phyloP scores from a whole-genome alignment of 2,888 invertebrate genomes.

The Aphodius granarius region DNA sequence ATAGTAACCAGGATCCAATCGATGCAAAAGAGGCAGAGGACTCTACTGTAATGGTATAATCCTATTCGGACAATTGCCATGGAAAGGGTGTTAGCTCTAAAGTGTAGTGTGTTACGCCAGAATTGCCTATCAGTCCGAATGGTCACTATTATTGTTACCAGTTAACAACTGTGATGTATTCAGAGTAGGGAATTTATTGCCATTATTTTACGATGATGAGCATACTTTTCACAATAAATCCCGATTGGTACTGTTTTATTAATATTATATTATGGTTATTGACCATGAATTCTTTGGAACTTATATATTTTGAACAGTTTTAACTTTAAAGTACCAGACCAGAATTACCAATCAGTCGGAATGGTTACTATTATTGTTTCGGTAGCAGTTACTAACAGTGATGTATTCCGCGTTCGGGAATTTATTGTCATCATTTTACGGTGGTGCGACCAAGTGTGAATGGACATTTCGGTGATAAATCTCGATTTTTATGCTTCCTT shows the following conservation, averaged over 20 bases:
- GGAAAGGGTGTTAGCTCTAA: conserved; percentile 38
- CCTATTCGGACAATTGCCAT: conserved; percentile 35
- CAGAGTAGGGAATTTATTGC: conserved; percentile 21
- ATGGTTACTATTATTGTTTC: conserved; percentile 34
- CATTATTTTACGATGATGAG: conserved; percentile 35
- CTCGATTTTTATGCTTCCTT: conserved; percentile 46
- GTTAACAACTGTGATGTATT: conserved; percentile 30
- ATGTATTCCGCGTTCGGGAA: conserved; percentile 27
- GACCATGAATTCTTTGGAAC: no score
- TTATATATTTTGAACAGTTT: no score
- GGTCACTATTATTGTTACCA: conserved; percentile 33
- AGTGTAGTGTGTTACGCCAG: conserved; percentile 34
- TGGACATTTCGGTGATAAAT: conserved; percentile 41
- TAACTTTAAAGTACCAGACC: conserved; percentile 34
- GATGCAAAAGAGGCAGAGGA: conserved; percentile 18
- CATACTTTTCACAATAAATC: no score
- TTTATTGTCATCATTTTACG: conserved; percentile 30
- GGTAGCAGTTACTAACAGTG: conserved; percentile 23
- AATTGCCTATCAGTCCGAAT: conserved; percentile 38
- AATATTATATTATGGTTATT: no score
- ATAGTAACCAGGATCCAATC: background rate
- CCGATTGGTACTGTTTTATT: no score
- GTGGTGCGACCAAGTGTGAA: conserved; percentile 42
- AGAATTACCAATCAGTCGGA: conserved; percentile 38
- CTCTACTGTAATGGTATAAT: conserved; percentile 30